Evolutionary conservation across 2,888 invertebrate genomes (phyloP).

Genomic region (Cerceris rybyensis): DNA sequence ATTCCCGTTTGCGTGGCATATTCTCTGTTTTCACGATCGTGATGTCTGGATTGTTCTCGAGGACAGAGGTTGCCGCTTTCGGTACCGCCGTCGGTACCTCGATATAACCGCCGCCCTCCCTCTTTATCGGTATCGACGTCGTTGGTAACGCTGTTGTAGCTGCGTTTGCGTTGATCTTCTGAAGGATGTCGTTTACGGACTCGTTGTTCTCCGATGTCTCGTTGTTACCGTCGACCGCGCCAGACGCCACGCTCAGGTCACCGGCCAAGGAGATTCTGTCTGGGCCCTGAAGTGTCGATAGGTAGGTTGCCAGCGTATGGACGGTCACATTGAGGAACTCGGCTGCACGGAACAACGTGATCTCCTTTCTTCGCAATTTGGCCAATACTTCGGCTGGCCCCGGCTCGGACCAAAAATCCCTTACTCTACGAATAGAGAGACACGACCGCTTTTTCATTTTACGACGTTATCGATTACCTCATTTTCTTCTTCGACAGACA

Average conservation of each 20-base stretch:
- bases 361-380: constrained; percentile 88
- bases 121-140: constrained; percentile 80
- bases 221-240: constrained; percentile 79
- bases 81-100: constrained; percentile 76
- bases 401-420: constrained; percentile 91
- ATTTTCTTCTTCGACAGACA: neutral
- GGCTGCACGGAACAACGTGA: constrained; percentile 88
- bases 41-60: constrained; percentile 85
- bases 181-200: constrained; percentile 82
- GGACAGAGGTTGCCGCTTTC: constrained; percentile 79
- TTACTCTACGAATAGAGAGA: constrained; percentile 82
- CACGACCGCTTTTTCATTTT: neutral
- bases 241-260: constrained; percentile 78
- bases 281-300: constrained; percentile 84
- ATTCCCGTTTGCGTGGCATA: constrained; percentile 79
- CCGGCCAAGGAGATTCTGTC: constrained; percentile 82
- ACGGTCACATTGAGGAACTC: constrained; percentile 90
- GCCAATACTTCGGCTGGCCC: constrained; percentile 89
- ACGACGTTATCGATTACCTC: neutral
- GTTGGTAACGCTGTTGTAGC: constrained; percentile 72
- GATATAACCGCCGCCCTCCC: constrained; percentile 80
- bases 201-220: constrained; percentile 82
- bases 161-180: constrained; percentile 79
- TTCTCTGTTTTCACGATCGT: constrained; percentile 85
- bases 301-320: constrained; percentile 88